phyloP scores from a whole-genome alignment of 2,888 invertebrate species.

The Phaonia tiefii region DNA sequence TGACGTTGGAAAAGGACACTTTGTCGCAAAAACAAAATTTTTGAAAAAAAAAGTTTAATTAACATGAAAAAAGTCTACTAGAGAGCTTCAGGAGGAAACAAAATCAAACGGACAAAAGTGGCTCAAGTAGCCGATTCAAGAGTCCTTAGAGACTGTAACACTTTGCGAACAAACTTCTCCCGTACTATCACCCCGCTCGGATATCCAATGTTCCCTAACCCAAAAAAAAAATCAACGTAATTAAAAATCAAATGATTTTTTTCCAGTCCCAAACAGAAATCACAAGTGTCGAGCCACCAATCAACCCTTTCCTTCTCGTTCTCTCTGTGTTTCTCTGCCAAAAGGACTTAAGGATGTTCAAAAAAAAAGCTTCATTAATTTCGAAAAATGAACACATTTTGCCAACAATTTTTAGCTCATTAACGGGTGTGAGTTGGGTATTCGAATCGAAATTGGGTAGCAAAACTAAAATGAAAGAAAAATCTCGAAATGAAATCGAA shows the following conservation, averaged over 20 bases:
- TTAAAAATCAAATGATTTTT: constrained; percentile 71
- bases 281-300: constrained; percentile 61
- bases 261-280: constrained; percentile 10
- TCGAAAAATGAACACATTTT: constrained; percentile 57
- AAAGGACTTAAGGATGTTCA: constrained; percentile 15
- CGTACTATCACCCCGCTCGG: constrained; percentile 35
- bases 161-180: constrained; percentile 44
- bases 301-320: constrained; percentile 57
- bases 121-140: constrained; percentile 62
- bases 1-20: constrained; percentile 22
- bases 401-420: constrained; percentile 66
- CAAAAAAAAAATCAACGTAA: constrained; percentile 68
- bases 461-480: constrained; percentile 12
- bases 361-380: constrained; percentile 67
- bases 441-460: not conserved
- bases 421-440: constrained; percentile 63
- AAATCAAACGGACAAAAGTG: constrained; percentile 61
- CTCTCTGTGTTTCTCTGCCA: too few relatives aligned
- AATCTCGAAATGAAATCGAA: constrained; percentile 40
- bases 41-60: constrained; percentile 67
- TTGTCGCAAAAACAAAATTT: constrained; percentile 41
- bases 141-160: constrained; percentile 68
- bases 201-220: constrained; percentile 56
- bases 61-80: constrained; percentile 64
- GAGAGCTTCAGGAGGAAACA: constrained; percentile 1